Conservation (phyloP, 2,113 vertebrate genomes). For the Pteruthius melanotis region DNA sequence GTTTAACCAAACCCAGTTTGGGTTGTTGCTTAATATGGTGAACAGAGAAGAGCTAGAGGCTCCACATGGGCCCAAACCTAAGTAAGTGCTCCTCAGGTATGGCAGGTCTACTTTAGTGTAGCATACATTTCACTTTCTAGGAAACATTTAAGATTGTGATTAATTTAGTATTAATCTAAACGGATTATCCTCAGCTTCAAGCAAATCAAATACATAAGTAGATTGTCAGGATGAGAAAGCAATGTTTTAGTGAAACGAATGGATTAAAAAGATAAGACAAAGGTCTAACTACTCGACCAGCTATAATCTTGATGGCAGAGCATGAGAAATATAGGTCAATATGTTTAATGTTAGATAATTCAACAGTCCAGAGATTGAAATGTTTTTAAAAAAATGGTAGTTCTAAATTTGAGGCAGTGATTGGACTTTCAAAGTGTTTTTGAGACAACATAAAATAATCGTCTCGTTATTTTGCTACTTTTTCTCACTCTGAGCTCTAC, state of each 20-base stretch:
- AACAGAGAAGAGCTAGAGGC: background rate
- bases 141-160: background rate
- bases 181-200: slow-evolving; percentile 10
- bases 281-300: background rate
- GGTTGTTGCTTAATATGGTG: background rate
- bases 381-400: background rate
- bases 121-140: background rate
- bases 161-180: slow-evolving; percentile 8
- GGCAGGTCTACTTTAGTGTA: background rate
- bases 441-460: background rate
- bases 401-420: background rate
- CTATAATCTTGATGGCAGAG: background rate
- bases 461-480: background rate
- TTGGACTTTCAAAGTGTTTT: background rate
- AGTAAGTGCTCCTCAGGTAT: background rate
- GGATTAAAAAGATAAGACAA: slow-evolving; percentile 24
- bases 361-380: background rate
- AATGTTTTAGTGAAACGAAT: background rate
- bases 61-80: background rate
- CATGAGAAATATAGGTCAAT: slow-evolving; percentile 32
- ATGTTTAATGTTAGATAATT: background rate
- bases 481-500: background rate
- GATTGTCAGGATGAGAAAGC: slow-evolving; percentile 24
- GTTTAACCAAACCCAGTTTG: background rate
- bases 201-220: slow-evolving; percentile 3